Conservation (phyloP, 2,888 invertebrate species). For the Achlya flavicornis region DNA sequence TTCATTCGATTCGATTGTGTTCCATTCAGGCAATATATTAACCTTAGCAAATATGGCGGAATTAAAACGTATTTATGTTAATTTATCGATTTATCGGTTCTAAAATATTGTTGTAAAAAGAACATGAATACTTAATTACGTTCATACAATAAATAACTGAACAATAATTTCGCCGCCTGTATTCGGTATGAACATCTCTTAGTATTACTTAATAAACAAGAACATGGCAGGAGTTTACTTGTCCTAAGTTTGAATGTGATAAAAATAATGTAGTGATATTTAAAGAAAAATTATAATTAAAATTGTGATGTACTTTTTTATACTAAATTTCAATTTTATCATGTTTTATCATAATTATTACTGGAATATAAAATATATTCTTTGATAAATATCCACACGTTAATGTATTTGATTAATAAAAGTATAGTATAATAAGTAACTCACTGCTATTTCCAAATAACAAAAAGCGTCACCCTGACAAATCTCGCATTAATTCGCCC, state of each 20-base stretch:
- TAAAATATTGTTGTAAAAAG: no score
- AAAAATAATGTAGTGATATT: slow-evolving; percentile 21
- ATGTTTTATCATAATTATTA: not conserved
- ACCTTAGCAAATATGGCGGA: no score
- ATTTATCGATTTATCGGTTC: no score
- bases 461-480: not conserved
- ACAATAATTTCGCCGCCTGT: not conserved
- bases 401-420: not conserved
- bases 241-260: slow-evolving; percentile 7
- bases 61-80: no score
- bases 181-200: not conserved
- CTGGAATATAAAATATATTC: not conserved
- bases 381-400: not conserved
- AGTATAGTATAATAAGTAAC: not conserved
- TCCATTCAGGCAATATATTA: no score
- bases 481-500: no score
- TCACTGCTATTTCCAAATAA: not conserved
- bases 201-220: not conserved
- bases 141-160: not conserved
- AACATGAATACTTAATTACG: no score
- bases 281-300: slow-evolving; percentile 33
- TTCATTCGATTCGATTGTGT: no score
- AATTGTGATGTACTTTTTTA: slow-evolving; percentile 56
- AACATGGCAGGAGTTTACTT: not conserved
- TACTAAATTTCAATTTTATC: slow-evolving; percentile 22